phyloP scores from a whole-genome alignment of 1,140 invertebrate genomes.

The Philopotamus ludificatus region DNA sequence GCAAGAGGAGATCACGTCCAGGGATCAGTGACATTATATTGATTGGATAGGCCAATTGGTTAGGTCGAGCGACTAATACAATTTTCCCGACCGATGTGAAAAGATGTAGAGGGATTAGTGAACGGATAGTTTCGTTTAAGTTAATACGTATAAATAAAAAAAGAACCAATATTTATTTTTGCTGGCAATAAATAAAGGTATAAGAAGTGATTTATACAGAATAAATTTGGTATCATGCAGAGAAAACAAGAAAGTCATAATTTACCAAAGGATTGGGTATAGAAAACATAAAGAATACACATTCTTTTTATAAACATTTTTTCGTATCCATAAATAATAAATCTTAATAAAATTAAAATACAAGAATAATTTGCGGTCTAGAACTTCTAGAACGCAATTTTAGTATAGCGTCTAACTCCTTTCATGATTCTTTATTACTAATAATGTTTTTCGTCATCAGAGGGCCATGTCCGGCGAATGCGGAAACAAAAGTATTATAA shows the following conservation, averaged over 20 bases:
- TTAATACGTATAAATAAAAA: not conserved
- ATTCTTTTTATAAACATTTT: no score
- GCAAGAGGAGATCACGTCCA: not conserved
- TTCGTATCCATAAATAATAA: no score
- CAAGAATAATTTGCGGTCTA: no score
- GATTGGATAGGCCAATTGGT: not conserved
- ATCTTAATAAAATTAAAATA: no score
- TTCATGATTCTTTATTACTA: no score
- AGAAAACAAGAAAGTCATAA: not conserved
- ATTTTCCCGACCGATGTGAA: not conserved
- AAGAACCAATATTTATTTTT: not conserved
- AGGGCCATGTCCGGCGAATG: no score
- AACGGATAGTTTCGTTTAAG: no score
- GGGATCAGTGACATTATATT: not conserved
- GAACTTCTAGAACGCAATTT: no score
- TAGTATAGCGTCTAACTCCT: no score
- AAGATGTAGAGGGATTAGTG: no score
- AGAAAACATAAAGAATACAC: not conserved
- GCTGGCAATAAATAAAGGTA: not conserved
- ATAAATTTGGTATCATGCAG: not conserved
- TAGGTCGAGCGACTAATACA: not conserved
- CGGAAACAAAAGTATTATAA: no score
- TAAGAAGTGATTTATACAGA: not conserved
- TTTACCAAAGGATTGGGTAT: not conserved
- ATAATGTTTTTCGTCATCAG: no score